Percentiles rank a stretch among this genome's conserved stretches.
These are phyloP conservation scores for Pyrgus malvae DNA, from an alignment of 2,888 invertebrate species.

Conservation along the genomic window DNA sequence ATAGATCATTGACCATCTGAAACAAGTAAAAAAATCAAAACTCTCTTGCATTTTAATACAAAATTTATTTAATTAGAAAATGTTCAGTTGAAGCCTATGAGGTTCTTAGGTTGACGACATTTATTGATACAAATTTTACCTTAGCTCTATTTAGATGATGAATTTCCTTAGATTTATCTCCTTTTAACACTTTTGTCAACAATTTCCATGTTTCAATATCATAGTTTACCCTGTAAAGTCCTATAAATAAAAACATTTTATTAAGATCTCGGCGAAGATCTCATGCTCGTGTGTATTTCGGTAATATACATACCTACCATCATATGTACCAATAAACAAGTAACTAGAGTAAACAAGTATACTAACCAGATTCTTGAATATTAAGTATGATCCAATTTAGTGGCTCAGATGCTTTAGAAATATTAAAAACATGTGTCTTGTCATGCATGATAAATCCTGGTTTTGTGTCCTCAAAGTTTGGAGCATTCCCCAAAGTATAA, in stretches of 20 bases:
- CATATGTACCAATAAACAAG: too few species aligned
- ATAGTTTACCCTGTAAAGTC: conserved; percentile 86
- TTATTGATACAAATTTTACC: too few species aligned
- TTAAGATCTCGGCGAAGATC: too few species aligned
- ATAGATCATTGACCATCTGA: too few species aligned
- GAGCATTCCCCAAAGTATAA: conserved; percentile 50
- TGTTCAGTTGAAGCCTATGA: too few species aligned
- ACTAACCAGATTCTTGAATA: conserved; percentile 81
- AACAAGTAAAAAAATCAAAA: too few species aligned
- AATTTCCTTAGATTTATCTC: conserved; percentile 70
- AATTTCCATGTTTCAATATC: conserved; percentile 77
- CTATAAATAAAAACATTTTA: conserved; percentile 48
- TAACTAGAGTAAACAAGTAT: too few species aligned
- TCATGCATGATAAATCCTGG: conserved; percentile 62
- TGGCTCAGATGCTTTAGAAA: conserved; percentile 47
- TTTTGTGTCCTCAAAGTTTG: conserved; percentile 57
- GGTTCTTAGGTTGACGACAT: too few species aligned
- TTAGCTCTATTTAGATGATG: conserved; percentile 88
- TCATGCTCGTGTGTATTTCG: too few species aligned
- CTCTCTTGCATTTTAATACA: too few species aligned
- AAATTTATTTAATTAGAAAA: too few species aligned
- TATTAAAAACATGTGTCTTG: conserved; percentile 42
- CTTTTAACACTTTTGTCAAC: conserved; percentile 66
- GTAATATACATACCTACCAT: too few species aligned
- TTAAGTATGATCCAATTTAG: conserved; percentile 83